phyloP scores from a whole-genome alignment of 2,888 invertebrate genomes.

The Agrotis ipsilon region DNA sequence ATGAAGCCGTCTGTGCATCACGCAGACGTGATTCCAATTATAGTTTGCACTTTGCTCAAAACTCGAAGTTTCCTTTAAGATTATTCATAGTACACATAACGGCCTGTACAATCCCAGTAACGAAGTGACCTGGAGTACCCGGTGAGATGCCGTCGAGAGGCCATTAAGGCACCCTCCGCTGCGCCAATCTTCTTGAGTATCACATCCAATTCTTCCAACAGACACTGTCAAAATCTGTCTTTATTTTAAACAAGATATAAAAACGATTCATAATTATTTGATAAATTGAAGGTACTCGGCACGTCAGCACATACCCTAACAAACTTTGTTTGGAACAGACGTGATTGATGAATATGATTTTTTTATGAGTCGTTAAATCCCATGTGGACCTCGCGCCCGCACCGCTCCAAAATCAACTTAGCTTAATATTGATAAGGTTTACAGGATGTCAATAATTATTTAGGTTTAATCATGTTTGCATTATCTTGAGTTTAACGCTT shows the following conservation, averaged over 20 bases:
- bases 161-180: conserved; percentile 88
- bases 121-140: conserved; percentile 89
- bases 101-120: conserved; percentile 87
- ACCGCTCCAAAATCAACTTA: conserved; percentile 60
- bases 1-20: conserved; percentile 41
- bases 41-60: conserved; percentile 68
- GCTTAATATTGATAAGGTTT: conserved; percentile 64
- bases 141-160: conserved; percentile 86
- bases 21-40: conserved; percentile 65
- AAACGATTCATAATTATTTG: conserved; percentile 65
- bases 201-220: conserved; percentile 83
- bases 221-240: conserved; percentile 74
- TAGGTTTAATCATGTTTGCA: conserved; percentile 44
- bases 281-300: conserved; percentile 63
- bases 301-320: conserved; percentile 64
- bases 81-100: conserved; percentile 85
- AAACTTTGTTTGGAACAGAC: conserved; percentile 67
- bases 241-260: conserved; percentile 69
- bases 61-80: conserved; percentile 75
- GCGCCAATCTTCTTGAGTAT: conserved; percentile 88
- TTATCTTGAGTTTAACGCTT: conserved; percentile 8
- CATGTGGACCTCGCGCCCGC: conserved; percentile 58
- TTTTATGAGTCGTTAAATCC: conserved; percentile 69
- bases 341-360: conserved; percentile 70
- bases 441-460: conserved; percentile 55